Percentiles rank a stretch among this genome's conserved stretches.
phyloP scores from a whole-genome alignment of 2,797 vertebrate genomes.

The Dallia pectoralis region DNA sequence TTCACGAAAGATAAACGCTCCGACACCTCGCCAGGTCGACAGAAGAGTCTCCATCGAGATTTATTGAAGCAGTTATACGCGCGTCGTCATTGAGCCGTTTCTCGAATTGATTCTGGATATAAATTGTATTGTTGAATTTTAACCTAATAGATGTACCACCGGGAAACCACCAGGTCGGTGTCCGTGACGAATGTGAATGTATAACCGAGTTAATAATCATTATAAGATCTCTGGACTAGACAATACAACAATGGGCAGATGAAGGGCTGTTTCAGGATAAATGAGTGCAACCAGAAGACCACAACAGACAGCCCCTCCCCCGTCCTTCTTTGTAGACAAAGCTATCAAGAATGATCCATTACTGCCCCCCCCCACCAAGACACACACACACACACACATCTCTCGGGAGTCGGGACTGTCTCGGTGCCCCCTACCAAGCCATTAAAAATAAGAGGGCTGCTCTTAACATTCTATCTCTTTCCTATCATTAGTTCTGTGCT shows the following conservation, averaged over 20 bases:
- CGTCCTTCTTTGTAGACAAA: conserved; percentile 3
- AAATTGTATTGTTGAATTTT: not conserved
- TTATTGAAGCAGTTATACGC: not conserved
- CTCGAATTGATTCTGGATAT: not conserved
- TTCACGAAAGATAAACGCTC: not conserved
- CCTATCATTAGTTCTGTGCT: not conserved
- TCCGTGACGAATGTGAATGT: not conserved
- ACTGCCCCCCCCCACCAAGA: not conserved
- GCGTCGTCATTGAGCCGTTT: not conserved
- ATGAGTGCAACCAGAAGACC: not conserved
- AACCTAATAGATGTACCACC: not conserved
- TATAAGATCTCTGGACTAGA: not conserved
- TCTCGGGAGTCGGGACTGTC: too few species aligned
- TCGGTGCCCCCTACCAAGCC: conserved; percentile 27
- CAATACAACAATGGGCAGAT: not conserved
- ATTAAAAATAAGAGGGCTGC: not conserved
- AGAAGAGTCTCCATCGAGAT: not conserved
- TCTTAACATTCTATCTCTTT: not conserved
- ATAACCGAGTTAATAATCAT: not conserved
- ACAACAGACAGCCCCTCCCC: not conserved
- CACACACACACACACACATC: too few species aligned
- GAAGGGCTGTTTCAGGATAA: not conserved
- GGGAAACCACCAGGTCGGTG: not conserved
- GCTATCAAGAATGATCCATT: not conserved
- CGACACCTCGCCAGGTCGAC: not conserved